Evolutionary conservation across 1,140 invertebrate genomes (phyloP).

Genomic region (Cotesia glomerata): DNA sequence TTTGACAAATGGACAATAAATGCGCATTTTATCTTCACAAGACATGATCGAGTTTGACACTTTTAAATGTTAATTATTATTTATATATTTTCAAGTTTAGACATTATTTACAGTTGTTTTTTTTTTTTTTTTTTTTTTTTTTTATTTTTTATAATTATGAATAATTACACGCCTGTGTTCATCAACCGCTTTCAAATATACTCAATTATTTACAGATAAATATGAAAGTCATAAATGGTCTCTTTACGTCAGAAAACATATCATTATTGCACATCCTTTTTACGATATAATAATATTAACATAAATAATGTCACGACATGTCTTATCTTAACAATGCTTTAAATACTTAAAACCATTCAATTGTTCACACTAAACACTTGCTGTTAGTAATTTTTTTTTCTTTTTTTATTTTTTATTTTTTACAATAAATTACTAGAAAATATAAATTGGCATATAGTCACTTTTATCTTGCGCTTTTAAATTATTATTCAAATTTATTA

Average conservation of each 20-base stretch:
- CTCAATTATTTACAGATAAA: neutral
- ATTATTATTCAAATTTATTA: neutral
- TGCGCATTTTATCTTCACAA: constrained; percentile 15
- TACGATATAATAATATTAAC: neutral
- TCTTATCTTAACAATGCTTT: no score
- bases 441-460: constrained; percentile 19
- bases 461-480: neutral
- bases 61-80: neutral
- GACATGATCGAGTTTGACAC: constrained; percentile 7
- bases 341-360: no score
- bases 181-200: neutral
- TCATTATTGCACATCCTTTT: neutral
- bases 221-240: neutral
- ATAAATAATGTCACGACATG: neutral
- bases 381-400: neutral
- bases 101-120: constrained; percentile 14
- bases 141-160: neutral
- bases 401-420: neutral
- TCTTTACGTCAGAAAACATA: neutral
- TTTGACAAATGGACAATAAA: constrained; percentile 1
- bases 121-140: neutral
- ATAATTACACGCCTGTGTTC: neutral
- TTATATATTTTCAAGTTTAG: neutral
- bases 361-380: neutral
- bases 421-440: constrained; percentile 20